Evolutionary conservation across 2,888 invertebrate species (phyloP).

Genomic region (Euproctis similis): DNA sequence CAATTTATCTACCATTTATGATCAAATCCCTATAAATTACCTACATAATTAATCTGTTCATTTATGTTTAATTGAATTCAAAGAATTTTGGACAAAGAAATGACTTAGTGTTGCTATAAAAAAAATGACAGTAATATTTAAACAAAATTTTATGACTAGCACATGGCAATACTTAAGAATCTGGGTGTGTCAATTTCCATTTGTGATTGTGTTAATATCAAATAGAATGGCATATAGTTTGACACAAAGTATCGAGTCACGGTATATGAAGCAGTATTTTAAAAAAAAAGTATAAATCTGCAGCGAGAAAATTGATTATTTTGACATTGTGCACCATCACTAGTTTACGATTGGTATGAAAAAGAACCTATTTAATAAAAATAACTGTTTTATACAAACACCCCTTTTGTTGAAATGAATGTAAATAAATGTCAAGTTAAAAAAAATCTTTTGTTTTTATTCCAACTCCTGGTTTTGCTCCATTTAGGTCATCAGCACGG

Average conservation of each 20-base stretch:
- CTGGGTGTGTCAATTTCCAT: slow-evolving; percentile 7
- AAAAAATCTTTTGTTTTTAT: slow-evolving; percentile 34
- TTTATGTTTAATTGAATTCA: too few species aligned
- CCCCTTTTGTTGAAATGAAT: slow-evolving; percentile 77
- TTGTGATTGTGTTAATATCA: too few species aligned
- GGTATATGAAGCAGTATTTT: slow-evolving; percentile 43
- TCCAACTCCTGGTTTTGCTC: too few species aligned
- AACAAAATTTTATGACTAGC: too few species aligned
- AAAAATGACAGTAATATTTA: too few species aligned
- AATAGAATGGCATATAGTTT: slow-evolving; percentile 20
- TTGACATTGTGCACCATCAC: slow-evolving; percentile 68
- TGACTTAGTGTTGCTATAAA: too few species aligned
- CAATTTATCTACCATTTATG: too few species aligned
- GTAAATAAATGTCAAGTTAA: slow-evolving; percentile 77
- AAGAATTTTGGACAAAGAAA: too few species aligned
- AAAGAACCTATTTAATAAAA: slow-evolving; percentile 52
- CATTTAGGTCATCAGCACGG: too few species aligned
- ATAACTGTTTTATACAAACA: slow-evolving; percentile 76
- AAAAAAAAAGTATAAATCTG: slow-evolving; percentile 33
- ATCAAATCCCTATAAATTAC: too few species aligned
- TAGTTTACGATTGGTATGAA: slow-evolving; percentile 61
- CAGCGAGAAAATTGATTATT: slow-evolving; percentile 54
- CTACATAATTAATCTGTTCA: too few species aligned
- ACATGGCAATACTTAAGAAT: neutral
- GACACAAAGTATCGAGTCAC: slow-evolving; percentile 30